Percentiles rank a stretch among this genome's conserved stretches.
These are phyloP conservation scores for Microtus ochrogaster DNA, from an alignment of 2,113 vertebrate species.

Conservation along the genomic window DNA sequence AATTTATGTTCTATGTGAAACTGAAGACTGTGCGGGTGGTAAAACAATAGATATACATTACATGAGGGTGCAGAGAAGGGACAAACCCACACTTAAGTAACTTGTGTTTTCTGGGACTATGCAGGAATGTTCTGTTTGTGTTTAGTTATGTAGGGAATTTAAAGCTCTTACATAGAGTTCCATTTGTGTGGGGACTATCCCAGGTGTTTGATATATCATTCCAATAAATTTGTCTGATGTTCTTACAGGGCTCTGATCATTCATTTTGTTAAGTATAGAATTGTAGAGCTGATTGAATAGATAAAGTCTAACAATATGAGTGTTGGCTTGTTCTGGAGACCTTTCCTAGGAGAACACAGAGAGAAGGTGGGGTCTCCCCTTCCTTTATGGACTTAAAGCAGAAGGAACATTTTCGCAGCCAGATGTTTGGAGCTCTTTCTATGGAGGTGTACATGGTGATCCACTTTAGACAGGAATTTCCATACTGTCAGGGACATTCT, in stretches of 20 bases:
- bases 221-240: background rate
- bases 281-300: conserved; percentile 14
- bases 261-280: background rate
- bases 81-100: background rate
- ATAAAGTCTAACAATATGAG: background rate
- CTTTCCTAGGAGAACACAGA: conserved; percentile 17
- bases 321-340: background rate
- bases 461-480: background rate
- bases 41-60: background rate
- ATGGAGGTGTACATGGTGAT: background rate
- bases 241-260: background rate
- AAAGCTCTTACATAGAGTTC: background rate
- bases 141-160: background rate
- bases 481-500: background rate
- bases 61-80: background rate
- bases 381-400: background rate
- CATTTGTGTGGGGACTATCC: background rate
- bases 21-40: background rate
- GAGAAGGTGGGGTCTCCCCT: background rate
- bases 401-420: background rate
- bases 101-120: background rate
- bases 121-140: background rate
- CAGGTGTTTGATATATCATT: background rate
- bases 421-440: background rate
- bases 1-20: background rate